Conservation (phyloP, 2,113 vertebrate species). For the Arothron firmamentum region DNA sequence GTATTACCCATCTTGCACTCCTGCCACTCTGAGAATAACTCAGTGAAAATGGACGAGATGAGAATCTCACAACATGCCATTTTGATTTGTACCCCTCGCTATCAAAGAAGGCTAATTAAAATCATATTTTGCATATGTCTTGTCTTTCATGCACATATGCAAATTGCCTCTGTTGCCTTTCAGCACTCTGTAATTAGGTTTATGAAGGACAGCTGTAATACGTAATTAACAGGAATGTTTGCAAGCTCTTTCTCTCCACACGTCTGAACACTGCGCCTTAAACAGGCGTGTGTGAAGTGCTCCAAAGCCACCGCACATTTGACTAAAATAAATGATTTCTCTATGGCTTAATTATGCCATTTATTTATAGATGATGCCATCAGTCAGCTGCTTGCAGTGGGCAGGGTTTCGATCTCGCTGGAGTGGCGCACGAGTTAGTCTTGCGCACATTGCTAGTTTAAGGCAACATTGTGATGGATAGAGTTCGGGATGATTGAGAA, state of each 20-base stretch:
- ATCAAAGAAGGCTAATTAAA: constrained; percentile 97
- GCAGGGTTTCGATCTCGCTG: constrained; percentile 47
- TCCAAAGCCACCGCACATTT: constrained; percentile 43
- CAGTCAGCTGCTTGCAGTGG: constrained; percentile 45
- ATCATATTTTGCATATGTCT: constrained; percentile 96
- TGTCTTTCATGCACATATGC: constrained; percentile 95
- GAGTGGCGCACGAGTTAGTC: constrained; percentile 7
- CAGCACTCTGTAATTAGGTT: constrained; percentile 98
- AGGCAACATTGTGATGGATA: constrained; percentile 61
- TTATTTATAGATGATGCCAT: constrained; percentile 59
- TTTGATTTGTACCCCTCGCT: constrained; percentile 93
- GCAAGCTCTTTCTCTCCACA: constrained; percentile 79
- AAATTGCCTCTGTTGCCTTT: constrained; percentile 92
- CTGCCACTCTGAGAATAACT: constrained; percentile 81
- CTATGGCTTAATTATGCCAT: constrained; percentile 55
- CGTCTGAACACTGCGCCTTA: constrained; percentile 78
- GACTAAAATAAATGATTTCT: constrained; percentile 47
- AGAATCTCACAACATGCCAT: constrained; percentile 90
- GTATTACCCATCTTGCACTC: constrained; percentile 66
- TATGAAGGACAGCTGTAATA: constrained; percentile 99
- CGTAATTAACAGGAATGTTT: constrained; percentile 99
- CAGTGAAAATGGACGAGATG: constrained; percentile 76
- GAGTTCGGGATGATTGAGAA: constrained; percentile 50
- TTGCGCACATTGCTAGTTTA: constrained; percentile 52
- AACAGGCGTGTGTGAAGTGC: constrained; percentile 71